phyloP scores from a whole-genome alignment of 2,797 vertebrate species.

The Gastrophryne carolinensis region DNA sequence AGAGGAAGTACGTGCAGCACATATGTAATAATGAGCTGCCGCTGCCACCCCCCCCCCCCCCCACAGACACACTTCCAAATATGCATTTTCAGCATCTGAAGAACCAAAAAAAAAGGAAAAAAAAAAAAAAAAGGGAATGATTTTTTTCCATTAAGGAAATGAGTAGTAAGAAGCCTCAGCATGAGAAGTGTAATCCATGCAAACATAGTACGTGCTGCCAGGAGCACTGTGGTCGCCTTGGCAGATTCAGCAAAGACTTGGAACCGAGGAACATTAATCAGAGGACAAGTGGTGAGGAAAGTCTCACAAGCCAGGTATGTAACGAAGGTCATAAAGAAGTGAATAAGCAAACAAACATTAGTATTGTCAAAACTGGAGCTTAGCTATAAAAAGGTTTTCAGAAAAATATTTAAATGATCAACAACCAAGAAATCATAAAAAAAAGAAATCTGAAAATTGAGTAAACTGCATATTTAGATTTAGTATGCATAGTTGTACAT shows the following conservation, averaged over 20 bases:
- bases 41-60: too few species aligned
- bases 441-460: too few species aligned
- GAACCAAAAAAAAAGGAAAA: neutral
- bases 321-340: neutral
- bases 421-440: too few species aligned
- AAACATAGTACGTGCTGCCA: constrained; percentile 2
- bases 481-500: too few species aligned
- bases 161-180: neutral
- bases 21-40: too few species aligned
- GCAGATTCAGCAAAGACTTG: neutral
- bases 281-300: neutral
- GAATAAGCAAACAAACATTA: neutral
- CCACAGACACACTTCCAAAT: too few species aligned
- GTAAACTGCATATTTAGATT: too few species aligned
- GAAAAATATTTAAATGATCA: too few species aligned
- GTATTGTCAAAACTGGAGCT: neutral
- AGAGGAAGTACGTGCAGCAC: too few species aligned
- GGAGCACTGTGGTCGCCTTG: neutral
- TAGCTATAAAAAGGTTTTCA: neutral
- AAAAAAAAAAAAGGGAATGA: neutral
- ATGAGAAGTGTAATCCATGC: constrained; percentile 21
- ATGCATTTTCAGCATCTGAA: too few species aligned
- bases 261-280: neutral
- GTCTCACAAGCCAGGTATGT: constrained; percentile 4
- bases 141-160: neutral